Conservation (phyloP, 2,888 invertebrate genomes). For the Metellina segmentata region DNA sequence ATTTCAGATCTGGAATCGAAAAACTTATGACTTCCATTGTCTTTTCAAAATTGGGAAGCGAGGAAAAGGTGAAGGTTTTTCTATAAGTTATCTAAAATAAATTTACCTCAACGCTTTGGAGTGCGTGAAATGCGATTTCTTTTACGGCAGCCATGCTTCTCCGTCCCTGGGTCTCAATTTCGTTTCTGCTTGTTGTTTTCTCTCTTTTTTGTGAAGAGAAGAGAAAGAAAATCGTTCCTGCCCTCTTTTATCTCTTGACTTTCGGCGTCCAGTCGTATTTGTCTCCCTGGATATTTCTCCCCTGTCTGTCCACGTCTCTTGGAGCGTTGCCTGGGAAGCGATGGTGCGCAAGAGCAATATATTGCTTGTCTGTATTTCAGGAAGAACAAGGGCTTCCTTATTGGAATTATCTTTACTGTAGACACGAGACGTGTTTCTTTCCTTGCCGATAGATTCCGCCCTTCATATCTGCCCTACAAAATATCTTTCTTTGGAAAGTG, state of each 20-base stretch:
- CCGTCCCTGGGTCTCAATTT: slow-evolving; percentile 59
- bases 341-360: slow-evolving; percentile 70
- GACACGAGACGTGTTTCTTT: slow-evolving; percentile 63
- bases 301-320: slow-evolving; percentile 52
- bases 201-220: background rate
- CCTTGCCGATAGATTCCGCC: slow-evolving; percentile 27
- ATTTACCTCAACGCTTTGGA: slow-evolving; percentile 51
- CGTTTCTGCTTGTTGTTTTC: slow-evolving; percentile 33
- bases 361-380: slow-evolving; percentile 71
- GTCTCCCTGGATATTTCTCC: slow-evolving; percentile 69
- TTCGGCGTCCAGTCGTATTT: slow-evolving; percentile 68
- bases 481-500: background rate
- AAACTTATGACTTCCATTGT: background rate
- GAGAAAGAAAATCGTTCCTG: slow-evolving; percentile 44
- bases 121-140: slow-evolving; percentile 60
- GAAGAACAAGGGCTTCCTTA: slow-evolving; percentile 73
- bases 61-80: slow-evolving; percentile 34
- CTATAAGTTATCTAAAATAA: slow-evolving; percentile 59
- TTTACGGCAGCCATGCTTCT: slow-evolving; percentile 10
- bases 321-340: slow-evolving; percentile 67
- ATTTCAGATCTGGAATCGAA: background rate
- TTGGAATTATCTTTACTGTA: slow-evolving; percentile 72
- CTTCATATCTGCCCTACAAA: slow-evolving; percentile 29
- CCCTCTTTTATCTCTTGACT: slow-evolving; percentile 72
- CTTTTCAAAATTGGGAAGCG: background rate